A percentile compares a stretch with the other conserved stretches of the same genome.
Evolutionary conservation across 1,140 invertebrate genomes (phyloP).

Genomic region (Patella vulgata): DNA sequence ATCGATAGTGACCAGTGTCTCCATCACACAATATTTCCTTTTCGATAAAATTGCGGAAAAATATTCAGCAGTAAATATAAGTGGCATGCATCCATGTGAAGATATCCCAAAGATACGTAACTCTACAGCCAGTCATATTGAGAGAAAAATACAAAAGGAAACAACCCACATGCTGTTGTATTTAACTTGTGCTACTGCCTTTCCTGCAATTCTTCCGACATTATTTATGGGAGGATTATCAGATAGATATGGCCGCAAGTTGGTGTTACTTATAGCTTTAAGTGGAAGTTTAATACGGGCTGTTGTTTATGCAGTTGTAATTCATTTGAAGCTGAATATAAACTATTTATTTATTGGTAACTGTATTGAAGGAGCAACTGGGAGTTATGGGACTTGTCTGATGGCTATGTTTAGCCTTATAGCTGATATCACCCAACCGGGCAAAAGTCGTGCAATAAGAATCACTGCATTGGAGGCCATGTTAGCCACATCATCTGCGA

Average conservation of each 20-base stretch:
- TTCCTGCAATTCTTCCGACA: no score
- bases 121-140: no score
- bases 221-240: neutral
- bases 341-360: conserved; percentile 5
- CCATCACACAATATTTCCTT: no score
- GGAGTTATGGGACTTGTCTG: conserved; percentile 3
- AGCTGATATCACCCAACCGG: conserved; percentile 1
- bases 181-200: no score
- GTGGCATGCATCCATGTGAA: no score
- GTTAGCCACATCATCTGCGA: neutral
- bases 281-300: neutral
- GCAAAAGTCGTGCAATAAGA: neutral
- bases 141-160: no score
- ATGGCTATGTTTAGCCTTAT: conserved; percentile 1
- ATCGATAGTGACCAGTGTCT: no score
- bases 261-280: neutral
- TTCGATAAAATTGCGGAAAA: no score
- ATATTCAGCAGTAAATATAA: no score
- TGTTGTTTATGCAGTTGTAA: neutral
- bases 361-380: neutral
- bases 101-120: no score
- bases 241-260: neutral
- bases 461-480: conserved; percentile 4
- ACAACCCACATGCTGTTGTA: no score
- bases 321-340: neutral